Evolutionary conservation across 2,113 vertebrate genomes (phyloP).

Genomic region (Atherinomorus stipes): DNA sequence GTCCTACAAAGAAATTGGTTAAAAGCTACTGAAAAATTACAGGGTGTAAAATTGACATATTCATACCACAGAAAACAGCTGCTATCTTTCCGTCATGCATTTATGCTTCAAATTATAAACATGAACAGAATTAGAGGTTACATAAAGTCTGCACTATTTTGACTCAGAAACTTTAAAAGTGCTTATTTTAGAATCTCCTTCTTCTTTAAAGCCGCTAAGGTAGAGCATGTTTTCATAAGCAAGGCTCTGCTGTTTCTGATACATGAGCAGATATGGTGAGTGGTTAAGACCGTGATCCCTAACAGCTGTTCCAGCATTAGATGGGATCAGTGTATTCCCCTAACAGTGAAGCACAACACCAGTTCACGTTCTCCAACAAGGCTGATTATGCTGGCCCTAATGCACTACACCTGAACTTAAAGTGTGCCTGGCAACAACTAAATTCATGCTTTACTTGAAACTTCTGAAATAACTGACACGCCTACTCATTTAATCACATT

Average conservation of each 20-base stretch:
- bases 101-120: slow-evolving; percentile 47
- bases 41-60: slow-evolving; percentile 10
- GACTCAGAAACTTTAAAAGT: slow-evolving; percentile 33
- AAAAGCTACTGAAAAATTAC: slow-evolving; percentile 18
- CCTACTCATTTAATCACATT: background rate
- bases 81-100: slow-evolving; percentile 27
- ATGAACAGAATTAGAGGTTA: slow-evolving; percentile 23
- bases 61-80: slow-evolving; percentile 22
- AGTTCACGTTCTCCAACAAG: slow-evolving; percentile 74
- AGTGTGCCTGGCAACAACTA: background rate
- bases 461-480: background rate
- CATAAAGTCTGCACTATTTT: slow-evolving; percentile 41
- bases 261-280: slow-evolving; percentile 71
- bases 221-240: slow-evolving; percentile 66
- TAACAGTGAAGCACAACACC: slow-evolving; percentile 45
- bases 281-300: slow-evolving; percentile 76
- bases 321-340: slow-evolving; percentile 78
- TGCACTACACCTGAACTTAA: slow-evolving; percentile 26
- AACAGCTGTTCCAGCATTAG: slow-evolving; percentile 81
- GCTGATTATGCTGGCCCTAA: slow-evolving; percentile 54
- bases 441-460: background rate
- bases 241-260: slow-evolving; percentile 62
- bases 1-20: slow-evolving; percentile 11
- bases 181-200: slow-evolving; percentile 62
- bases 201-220: slow-evolving; percentile 55